Base-by-base conservation (phyloP, 1,140 invertebrate genomes). In the Calephelis nemesis region DNA sequence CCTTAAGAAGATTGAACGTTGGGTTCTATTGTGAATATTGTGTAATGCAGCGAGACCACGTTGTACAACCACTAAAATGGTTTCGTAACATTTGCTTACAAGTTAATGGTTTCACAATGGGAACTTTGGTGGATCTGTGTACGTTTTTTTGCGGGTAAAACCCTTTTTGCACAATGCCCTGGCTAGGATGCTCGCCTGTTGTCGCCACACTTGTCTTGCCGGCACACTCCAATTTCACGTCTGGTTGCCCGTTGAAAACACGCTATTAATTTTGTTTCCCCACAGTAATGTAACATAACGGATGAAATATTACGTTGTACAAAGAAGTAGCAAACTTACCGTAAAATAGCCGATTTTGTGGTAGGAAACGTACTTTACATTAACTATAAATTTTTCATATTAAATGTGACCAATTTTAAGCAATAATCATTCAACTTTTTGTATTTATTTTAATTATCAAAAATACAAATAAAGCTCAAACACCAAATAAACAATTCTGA, bases 111-210 rank as follows among this genome's bases (percentile, higher is more conserved):
- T 7, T 15, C 47, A 49, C 48, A 54, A 5, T 47, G 64, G 40
- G 62, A 77, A 81, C 62, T 73, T 84, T 65, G 71, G 71, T 68
- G 47, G 65, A 50, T 7, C 52, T 11, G n/a, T 74, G 77, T 88
- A 82, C 65, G 67, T 48, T 64, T 60, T 58, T 60, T 75, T 73
- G 73, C 87, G 89, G 88, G 87, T 88, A 91, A 77, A 87, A 83
- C 83, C 86, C 88, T 83, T 88, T 89, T 90, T 91, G 87, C 88
- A 87, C 88, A 91, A 88, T 90, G 85, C 84, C 78, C 67, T 19
- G 79, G 83, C 83, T 74, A 78, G 70, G 71, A 76, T 52, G 39
- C 50, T 54, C 13, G 11, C 9, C 39, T 77, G 76, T 82, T 85
- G 85, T 86, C 83, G 82, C 84, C 81, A 86, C 86, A 88, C 85